Base-by-base conservation (phyloP, 2,888 invertebrate genomes). In the Ectemnius lituratus region DNA sequence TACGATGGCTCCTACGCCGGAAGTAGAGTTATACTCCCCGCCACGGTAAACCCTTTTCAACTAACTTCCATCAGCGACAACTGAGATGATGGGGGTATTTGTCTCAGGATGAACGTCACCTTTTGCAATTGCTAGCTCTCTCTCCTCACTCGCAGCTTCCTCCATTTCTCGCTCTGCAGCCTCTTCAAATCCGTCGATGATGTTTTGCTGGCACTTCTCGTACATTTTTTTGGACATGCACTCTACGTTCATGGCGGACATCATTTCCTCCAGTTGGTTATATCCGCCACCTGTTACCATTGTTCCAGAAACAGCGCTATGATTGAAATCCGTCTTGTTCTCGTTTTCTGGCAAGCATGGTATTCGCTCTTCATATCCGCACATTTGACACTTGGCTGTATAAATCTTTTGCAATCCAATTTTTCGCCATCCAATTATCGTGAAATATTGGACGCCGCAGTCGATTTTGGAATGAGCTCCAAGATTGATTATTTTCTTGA, bases 61-160 rank as follows among this genome's bases (percentile, higher is more conserved):
- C 81, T 79, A 84, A 37, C 74, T 69, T 8, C 78, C 79, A 67
- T 84, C 82, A 1, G 67, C 65, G 6, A 80, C 59, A 3, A 82
- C 78, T 8, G 62, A 47, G 20, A 79, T 81, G 11, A 58, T 76
- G 5, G 80, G 71, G n/a, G 77, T 74, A 11, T 69, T 73, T 6
- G 2, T 46, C 14, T 70, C n/a, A 6, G 62, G 37, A 37, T 37
- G 45, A 3, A 76, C n/a, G 16, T 79, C 67, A 72, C 78, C 68
- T 70, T 65, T 62, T 68, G 56, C 82, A 0, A 73, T 65, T 27
- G 47, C 47, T 28, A 67, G 45, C 65, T 78, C 76, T 18, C 46
- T 59, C 20, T 69, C 69, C 2, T 63, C 13, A 52, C 28, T 28
- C 2, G 23, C 63, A 3, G 52, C 63, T 2, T 3, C 28, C 28